A percentile compares a stretch with the other conserved stretches of the same genome.
These are phyloP conservation scores for Deroplatys truncata DNA, from an alignment of 2,888 invertebrate species.

Conservation along the genomic window DNA sequence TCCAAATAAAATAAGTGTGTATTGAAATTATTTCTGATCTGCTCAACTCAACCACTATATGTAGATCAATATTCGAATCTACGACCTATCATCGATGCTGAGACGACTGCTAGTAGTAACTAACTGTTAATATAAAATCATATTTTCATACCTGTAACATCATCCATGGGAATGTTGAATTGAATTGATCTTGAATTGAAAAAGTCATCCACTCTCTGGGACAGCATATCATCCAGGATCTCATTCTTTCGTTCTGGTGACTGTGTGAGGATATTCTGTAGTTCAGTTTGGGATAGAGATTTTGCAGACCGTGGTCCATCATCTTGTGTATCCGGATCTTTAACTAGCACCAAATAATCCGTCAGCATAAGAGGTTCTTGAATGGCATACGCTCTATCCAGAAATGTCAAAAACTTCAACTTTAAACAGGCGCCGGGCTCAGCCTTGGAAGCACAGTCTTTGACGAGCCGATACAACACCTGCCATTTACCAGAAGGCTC, in stretches of 20 bases:
- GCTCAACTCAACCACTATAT: too few relatives aligned
- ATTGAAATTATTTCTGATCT: too few relatives aligned
- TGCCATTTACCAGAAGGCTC: constrained; percentile 4
- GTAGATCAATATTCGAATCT: too few relatives aligned
- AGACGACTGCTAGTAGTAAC: too few relatives aligned
- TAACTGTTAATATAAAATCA: too few relatives aligned
- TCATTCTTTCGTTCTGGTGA: constrained; percentile 21
- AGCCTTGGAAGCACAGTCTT: constrained; percentile 8
- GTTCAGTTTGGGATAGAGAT: constrained; percentile 17
- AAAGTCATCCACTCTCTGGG: constrained; percentile 44
- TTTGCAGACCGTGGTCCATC: neutral
- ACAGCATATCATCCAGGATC: constrained; percentile 38
- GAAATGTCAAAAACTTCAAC: constrained; percentile 28
- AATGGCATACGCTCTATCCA: constrained; percentile 21
- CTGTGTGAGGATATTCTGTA: constrained; percentile 26
- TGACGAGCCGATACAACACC: constrained; percentile 5
- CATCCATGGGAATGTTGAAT: constrained; percentile 43
- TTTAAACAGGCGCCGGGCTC: constrained; percentile 28
- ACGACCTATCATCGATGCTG: too few relatives aligned
- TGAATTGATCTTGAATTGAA: constrained; percentile 46
- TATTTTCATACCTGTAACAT: constrained; percentile 41
- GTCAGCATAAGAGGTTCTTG: constrained; percentile 18
- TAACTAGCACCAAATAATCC: constrained; percentile 25
- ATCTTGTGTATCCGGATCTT: constrained; percentile 16
- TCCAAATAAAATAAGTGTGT: too few relatives aligned